Evolutionary conservation across 1,140 invertebrate species (phyloP), one percentile per base, ranked within the genome.

Genomic region (Anadara kagoshimensis): DNA sequence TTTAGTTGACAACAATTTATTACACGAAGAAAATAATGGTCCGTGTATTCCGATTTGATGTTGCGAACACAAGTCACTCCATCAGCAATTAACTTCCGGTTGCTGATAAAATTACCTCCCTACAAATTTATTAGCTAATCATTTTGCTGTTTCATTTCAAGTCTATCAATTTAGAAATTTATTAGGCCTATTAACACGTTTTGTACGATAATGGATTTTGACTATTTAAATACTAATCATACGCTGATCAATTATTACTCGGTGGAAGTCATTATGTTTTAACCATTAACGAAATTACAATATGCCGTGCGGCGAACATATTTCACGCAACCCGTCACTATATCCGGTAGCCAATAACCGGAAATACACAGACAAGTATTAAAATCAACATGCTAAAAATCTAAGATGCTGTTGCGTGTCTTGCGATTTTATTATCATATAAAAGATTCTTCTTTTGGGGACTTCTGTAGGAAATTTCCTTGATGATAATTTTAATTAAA

Each of bases 141-240:
- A 36, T 36, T 36, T 36, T 36, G 29, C 29, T 36, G 24, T 59
- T 59, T 41, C 57, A 59, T 59, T 29, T 41, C 57, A 41, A 41
- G 57, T 41, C 43, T 59, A 41, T 59, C 57, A 59, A 59, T 59
- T 59, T 29, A 59, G 29, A 59, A 59, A 59, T 59, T 59, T 59
- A 59, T 59, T 41, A 59, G 57, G 29, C 57, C 36, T 59, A 59
- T 59, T 59, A 59, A 41, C 57, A 41, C 29, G 29, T 59, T 41
- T 59, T 41, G 57, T 29, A 59, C 29, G 57, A 59, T 59, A 59
- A 59, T 59, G 57, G 57, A 59, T 59, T 59, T 41, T 59, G 57
- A 59, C 57, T 41, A 59, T 59, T 59, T 59, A 59, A 59, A 59
- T 59, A 10, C 57, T 59, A 59, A 59, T 59, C 29, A 59, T 41